A percentile compares a stretch with the other conserved stretches of the same genome.
These are phyloP conservation scores for Augochlora pura DNA, from an alignment of 1,140 invertebrate genomes.

Conservation along the genomic window DNA sequence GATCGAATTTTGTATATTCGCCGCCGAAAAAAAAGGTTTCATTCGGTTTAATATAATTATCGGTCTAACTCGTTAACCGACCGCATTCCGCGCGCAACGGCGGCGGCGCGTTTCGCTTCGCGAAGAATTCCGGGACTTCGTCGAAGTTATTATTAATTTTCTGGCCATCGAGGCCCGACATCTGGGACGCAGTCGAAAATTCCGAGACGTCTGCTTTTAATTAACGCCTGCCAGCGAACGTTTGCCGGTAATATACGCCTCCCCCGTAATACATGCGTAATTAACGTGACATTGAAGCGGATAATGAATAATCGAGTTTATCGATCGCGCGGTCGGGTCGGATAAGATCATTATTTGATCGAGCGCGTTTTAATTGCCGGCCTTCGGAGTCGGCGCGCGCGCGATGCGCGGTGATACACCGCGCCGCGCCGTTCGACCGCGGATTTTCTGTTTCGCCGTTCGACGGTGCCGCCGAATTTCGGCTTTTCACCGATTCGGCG, in stretches of 20 bases:
- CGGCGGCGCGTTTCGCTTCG: constrained; percentile 1
- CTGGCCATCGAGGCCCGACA: constrained; percentile 58
- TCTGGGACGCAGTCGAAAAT: constrained; percentile 59
- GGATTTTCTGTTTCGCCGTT: too few species aligned
- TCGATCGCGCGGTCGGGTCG: background rate
- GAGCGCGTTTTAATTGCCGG: background rate
- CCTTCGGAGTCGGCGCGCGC: too few species aligned
- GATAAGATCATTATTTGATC: constrained; percentile 15
- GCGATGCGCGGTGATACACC: background rate
- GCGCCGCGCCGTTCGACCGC: too few species aligned
- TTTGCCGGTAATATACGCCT: constrained; percentile 39
- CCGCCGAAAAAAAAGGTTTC: constrained; percentile 44
- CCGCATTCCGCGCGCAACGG: constrained; percentile 12
- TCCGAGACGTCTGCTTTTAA: constrained; percentile 64
- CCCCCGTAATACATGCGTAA: constrained; percentile 10
- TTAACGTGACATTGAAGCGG: background rate
- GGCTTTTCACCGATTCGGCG: too few species aligned
- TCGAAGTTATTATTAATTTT: constrained; percentile 68
- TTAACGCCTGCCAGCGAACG: constrained; percentile 51
- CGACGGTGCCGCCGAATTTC: too few species aligned
- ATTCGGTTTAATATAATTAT: constrained; percentile 61
- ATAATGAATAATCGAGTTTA: background rate
- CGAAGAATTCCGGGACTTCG: constrained; percentile 58
- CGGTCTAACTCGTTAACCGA: constrained; percentile 40
- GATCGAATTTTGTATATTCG: background rate